These are phyloP conservation scores for Brevimyrus niger DNA, from an alignment of 2,113 vertebrate species.

Conservation along the genomic window DNA sequence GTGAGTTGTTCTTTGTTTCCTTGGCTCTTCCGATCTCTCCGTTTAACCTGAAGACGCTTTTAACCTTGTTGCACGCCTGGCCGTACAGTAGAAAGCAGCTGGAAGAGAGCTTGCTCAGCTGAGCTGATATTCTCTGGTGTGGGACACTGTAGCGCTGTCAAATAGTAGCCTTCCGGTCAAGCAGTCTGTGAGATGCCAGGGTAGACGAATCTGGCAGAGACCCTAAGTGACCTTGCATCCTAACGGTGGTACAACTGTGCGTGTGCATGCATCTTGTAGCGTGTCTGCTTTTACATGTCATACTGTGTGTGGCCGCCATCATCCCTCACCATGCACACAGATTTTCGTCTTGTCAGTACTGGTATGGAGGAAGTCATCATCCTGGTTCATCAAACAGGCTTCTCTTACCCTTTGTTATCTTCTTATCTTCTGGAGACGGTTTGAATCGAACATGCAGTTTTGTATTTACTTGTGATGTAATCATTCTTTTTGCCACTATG, in stretches of 20 bases:
- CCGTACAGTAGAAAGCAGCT: neutral
- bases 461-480: conserved; percentile 10
- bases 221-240: neutral
- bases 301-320: neutral
- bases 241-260: neutral
- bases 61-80: neutral
- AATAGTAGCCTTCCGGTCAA: neutral
- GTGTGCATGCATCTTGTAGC: neutral
- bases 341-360: neutral
- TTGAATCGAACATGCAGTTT: neutral
- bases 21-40: conserved; percentile 16
- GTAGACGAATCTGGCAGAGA: neutral
- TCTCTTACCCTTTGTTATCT: neutral
- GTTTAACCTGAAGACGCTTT: neutral
- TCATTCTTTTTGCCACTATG: neutral
- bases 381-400: neutral
- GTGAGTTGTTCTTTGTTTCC: neutral
- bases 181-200: neutral
- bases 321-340: neutral
- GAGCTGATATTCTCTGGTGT: neutral
- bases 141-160: neutral
- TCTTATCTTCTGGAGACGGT: neutral
- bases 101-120: neutral
- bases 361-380: neutral
- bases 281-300: conserved; percentile 10